These are phyloP conservation scores for Leucoma salicis DNA, from an alignment of 2,888 invertebrate species.

Conservation along the genomic window DNA sequence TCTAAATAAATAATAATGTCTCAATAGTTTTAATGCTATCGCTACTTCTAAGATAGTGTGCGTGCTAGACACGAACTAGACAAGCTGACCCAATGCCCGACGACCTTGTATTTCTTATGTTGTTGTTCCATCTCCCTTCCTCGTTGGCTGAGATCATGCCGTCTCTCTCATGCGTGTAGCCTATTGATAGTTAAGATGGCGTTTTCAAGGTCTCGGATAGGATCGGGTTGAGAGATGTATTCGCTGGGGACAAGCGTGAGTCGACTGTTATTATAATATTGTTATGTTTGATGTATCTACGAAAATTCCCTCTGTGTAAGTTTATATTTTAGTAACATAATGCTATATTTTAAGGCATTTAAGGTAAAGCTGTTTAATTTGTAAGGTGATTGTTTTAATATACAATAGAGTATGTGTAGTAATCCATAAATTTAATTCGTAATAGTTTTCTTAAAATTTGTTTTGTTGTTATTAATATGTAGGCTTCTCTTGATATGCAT, in stretches of 20 bases:
- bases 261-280: constrained; percentile 2
- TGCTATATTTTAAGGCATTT: neutral
- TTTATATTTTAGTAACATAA: neutral
- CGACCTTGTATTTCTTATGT: constrained; percentile 80
- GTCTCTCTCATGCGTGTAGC: constrained; percentile 54
- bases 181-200: constrained; percentile 69
- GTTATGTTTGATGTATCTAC: neutral
- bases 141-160: constrained; percentile 29
- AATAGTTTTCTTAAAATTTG: too few species aligned
- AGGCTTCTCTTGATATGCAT: too few species aligned
- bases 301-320: too few species aligned
- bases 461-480: too few species aligned
- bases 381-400: neutral
- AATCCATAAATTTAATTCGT: too few species aligned
- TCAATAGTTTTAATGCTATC: constrained; percentile 38
- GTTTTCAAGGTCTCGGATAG: constrained; percentile 36
- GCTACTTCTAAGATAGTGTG: constrained; percentile 59
- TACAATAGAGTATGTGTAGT: too few species aligned
- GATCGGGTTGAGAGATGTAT: constrained; percentile 23
- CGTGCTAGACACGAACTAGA: constrained; percentile 78
- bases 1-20: neutral
- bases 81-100: constrained; percentile 77
- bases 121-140: constrained; percentile 60
- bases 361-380: neutral
- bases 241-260: constrained; percentile 4